Evolutionary conservation across 2,113 vertebrate species (phyloP).

Genomic region (Panthera leo): DNA sequence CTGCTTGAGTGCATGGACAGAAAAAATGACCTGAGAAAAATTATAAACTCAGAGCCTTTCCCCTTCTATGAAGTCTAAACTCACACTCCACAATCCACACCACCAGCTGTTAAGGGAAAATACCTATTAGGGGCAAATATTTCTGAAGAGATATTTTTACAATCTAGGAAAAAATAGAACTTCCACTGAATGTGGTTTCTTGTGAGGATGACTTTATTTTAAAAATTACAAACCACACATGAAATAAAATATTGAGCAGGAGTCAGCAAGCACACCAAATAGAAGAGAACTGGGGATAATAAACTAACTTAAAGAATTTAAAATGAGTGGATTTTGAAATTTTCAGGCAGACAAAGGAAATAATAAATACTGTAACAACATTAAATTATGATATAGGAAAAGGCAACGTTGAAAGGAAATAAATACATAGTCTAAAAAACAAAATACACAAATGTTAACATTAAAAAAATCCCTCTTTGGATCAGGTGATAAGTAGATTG

Average conservation of each 20-base stretch:
- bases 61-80: not conserved
- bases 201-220: not conserved
- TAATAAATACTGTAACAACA: not conserved
- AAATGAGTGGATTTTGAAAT: not conserved
- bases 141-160: not conserved
- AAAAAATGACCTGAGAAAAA: not conserved
- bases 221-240: not conserved
- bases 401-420: not conserved
- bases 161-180: not conserved
- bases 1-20: not conserved
- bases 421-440: not conserved
- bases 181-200: not conserved
- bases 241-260: not conserved
- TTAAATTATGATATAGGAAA: not conserved
- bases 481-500: not conserved
- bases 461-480: not conserved
- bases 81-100: not conserved
- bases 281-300: not conserved
- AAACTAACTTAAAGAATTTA: conserved; percentile 1
- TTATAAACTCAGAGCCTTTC: not conserved
- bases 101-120: not conserved
- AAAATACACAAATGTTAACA: not conserved
- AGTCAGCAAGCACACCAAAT: not conserved
- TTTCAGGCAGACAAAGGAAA: not conserved
- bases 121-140: not conserved